Conservation (phyloP, 2,113 vertebrate species). For the Cynocephalus volans region DNA sequence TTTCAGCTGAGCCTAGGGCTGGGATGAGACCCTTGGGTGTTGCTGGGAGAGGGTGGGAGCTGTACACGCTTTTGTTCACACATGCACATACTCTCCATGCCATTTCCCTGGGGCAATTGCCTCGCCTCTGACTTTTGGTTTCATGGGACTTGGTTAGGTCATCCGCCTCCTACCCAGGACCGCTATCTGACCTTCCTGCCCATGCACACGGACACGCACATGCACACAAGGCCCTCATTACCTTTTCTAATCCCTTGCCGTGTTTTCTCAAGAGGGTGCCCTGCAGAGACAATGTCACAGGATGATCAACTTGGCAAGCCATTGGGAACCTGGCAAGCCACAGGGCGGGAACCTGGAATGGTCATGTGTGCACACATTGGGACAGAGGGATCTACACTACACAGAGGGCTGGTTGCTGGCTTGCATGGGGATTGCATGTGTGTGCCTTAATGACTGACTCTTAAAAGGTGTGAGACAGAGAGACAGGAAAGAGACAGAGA, state of each 20-base stretch:
- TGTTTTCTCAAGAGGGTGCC: slow-evolving; percentile 93
- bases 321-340: background rate
- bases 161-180: background rate
- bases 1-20: background rate
- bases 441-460: background rate
- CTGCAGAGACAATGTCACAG: slow-evolving; percentile 92
- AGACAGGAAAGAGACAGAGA: background rate
- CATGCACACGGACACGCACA: background rate
- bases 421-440: too few species aligned
- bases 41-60: background rate
- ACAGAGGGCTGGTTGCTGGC: background rate
- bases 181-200: background rate
- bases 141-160: background rate
- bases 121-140: background rate
- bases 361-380: background rate
- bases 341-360: background rate
- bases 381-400: background rate
- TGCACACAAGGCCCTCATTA: slow-evolving; percentile 85
- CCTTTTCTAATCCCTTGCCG: slow-evolving; percentile 93
- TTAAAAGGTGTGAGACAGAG: background rate
- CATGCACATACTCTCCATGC: background rate
- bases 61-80: background rate
- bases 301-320: slow-evolving; percentile 79
- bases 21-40: background rate
- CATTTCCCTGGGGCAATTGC: background rate